Conservation (phyloP, 1,140 invertebrate species). For the Batillaria attramentaria region DNA sequence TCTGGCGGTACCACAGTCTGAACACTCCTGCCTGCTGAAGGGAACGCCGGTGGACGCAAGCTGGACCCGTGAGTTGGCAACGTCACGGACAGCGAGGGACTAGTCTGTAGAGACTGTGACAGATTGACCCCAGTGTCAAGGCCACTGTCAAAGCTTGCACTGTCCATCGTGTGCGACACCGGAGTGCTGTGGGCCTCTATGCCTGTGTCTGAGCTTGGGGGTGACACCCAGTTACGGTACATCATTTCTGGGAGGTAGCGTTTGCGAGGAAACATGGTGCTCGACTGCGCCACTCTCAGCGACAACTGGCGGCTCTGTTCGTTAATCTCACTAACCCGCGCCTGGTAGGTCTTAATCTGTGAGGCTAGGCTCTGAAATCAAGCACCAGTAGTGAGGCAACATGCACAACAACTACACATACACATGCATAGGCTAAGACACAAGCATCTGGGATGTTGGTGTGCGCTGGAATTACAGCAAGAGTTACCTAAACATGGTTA, state of each 20-base stretch:
- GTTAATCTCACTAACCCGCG: conserved; percentile 63
- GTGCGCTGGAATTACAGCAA: too few relatives aligned
- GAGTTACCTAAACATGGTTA: too few relatives aligned
- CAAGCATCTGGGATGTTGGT: too few relatives aligned
- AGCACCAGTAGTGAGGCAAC: conserved; percentile 31
- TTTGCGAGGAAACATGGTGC: conserved; percentile 51
- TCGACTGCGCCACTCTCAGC: conserved; percentile 51
- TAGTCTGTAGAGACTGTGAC: conserved; percentile 15
- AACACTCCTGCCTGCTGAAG: neutral
- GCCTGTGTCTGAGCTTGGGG: neutral
- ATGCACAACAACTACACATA: neutral
- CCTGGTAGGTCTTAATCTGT: conserved; percentile 67
- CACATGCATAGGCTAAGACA: neutral
- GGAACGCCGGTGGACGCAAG: neutral
- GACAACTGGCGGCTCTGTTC: conserved; percentile 59
- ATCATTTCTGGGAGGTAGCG: conserved; percentile 43
- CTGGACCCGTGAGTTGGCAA: neutral
- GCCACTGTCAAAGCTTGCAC: conserved; percentile 35
- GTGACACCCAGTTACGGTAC: conserved; percentile 34
- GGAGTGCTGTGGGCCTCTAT: conserved; percentile 5
- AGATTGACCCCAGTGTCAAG: conserved; percentile 18
- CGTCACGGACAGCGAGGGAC: neutral
- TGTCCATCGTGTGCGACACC: neutral
- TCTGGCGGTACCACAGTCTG: neutral
- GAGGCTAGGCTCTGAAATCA: conserved; percentile 66